Evolutionary conservation across 2,888 invertebrate species (phyloP).

Genomic region (Tiphia femorata): DNA sequence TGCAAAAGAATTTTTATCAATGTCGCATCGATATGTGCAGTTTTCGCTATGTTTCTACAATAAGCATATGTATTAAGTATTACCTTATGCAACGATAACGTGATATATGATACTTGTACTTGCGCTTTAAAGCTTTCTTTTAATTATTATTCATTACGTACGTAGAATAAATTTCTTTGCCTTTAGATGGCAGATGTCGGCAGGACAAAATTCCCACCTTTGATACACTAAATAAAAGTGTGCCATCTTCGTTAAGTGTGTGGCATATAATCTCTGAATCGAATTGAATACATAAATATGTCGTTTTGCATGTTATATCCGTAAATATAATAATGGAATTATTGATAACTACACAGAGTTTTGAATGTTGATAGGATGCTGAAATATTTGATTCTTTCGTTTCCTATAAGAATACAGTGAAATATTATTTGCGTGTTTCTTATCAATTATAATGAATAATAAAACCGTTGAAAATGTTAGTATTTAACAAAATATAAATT

Average conservation of each 20-base stretch:
- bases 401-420: slow-evolving; percentile 18
- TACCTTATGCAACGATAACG: no score
- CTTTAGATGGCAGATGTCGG: slow-evolving; percentile 48
- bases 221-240: slow-evolving; percentile 54
- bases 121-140: neutral
- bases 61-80: no score
- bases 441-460: neutral
- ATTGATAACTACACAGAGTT: slow-evolving; percentile 58
- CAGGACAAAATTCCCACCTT: slow-evolving; percentile 54
- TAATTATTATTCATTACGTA: slow-evolving; percentile 30
- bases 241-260: slow-evolving; percentile 51
- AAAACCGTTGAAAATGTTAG: neutral
- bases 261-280: slow-evolving; percentile 53
- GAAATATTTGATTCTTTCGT: slow-evolving; percentile 28
- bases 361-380: slow-evolving; percentile 50
- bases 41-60: neutral
- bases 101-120: no score
- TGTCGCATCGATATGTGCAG: slow-evolving; percentile 6
- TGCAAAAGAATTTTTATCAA: slow-evolving; percentile 43
- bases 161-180: slow-evolving; percentile 52
- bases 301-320: slow-evolving; percentile 54
- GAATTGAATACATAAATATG: slow-evolving; percentile 55
- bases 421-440: neutral
- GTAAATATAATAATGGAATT: slow-evolving; percentile 61
- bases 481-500: neutral